Percentiles rank a stretch among this genome's conserved stretches.
Conservation (phyloP, 2,797 vertebrate genomes). For the Distichodus sexfasciatus region DNA sequence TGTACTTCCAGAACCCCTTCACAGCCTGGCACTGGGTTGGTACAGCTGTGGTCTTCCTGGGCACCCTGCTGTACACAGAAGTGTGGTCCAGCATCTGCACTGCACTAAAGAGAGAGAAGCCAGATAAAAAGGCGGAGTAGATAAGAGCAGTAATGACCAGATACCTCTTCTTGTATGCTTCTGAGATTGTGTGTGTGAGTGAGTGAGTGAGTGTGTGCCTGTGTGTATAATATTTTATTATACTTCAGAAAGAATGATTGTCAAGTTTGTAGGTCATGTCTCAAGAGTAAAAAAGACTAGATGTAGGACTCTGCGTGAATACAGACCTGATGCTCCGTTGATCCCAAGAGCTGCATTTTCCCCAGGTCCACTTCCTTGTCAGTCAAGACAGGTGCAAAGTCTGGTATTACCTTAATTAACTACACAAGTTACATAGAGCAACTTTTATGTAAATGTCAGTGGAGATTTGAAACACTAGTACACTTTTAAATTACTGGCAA, state of each 20-base stretch:
- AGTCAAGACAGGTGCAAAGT: neutral
- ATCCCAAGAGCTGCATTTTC: no score
- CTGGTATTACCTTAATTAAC: neutral
- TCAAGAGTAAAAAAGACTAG: neutral
- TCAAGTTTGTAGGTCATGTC: neutral
- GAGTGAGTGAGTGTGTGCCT: neutral
- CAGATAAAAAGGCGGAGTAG: conserved; percentile 69
- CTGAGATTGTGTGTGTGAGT: neutral
- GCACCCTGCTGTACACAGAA: conserved; percentile 92
- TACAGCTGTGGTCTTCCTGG: conserved; percentile 85
- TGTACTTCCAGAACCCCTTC: conserved; percentile 94
- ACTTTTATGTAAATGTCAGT: neutral
- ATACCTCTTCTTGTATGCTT: neutral
- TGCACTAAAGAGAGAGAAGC: conserved; percentile 48
- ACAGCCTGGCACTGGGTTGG: conserved; percentile 94
- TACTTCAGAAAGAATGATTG: neutral
- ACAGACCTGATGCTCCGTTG: no score
- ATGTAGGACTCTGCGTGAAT: neutral
- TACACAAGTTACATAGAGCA: neutral
- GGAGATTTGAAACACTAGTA: neutral
- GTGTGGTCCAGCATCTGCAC: conserved; percentile 74
- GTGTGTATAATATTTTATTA: neutral
- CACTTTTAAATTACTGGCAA: no score
- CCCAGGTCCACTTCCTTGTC: neutral
- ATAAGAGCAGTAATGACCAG: neutral